These are phyloP conservation scores for Thymelicus sylvestris DNA, from an alignment of 2,888 invertebrate genomes.

Conservation along the genomic window DNA sequence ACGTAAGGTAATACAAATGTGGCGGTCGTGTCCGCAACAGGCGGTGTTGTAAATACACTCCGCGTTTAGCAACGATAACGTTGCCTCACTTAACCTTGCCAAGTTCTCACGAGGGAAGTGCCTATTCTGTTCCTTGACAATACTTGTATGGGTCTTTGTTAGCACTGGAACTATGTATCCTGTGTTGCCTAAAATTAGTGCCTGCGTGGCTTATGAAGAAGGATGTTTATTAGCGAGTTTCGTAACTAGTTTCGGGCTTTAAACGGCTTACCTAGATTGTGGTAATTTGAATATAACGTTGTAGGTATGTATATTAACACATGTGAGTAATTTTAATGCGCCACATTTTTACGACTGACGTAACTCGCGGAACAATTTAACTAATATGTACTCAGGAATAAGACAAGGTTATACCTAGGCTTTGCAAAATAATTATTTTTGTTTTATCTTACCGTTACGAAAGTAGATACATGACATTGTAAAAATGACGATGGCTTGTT, in stretches of 20 bases:
- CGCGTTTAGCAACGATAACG: conserved; percentile 83
- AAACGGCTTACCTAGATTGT: conserved; percentile 26
- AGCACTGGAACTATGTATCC: conserved; percentile 69
- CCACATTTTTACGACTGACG: conserved; percentile 26
- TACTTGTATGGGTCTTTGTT: conserved; percentile 81
- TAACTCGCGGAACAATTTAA: conserved; percentile 29
- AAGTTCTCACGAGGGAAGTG: conserved; percentile 84
- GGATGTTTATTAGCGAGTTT: conserved; percentile 57
- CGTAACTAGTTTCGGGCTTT: conserved; percentile 45
- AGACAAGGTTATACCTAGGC: neutral
- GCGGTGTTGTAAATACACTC: conserved; percentile 81
- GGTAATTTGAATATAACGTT: conserved; percentile 26
- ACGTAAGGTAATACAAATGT: conserved; percentile 46
- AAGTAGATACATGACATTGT: conserved; percentile 82
- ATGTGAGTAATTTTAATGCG: conserved; percentile 32
- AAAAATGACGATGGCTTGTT: conserved; percentile 70
- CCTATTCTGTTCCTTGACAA: conserved; percentile 84
- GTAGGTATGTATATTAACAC: conserved; percentile 31
- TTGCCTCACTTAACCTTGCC: conserved; percentile 84
- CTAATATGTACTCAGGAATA: conserved; percentile 12
- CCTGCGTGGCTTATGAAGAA: conserved; percentile 43
- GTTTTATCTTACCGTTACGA: conserved; percentile 58
- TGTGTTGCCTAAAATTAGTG: conserved; percentile 67
- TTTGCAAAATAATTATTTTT: conserved; percentile 24
- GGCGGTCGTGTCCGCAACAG: conserved; percentile 75